Conservation (phyloP, 2,797 vertebrate genomes). For the Hypotaenidia okinawae region DNA sequence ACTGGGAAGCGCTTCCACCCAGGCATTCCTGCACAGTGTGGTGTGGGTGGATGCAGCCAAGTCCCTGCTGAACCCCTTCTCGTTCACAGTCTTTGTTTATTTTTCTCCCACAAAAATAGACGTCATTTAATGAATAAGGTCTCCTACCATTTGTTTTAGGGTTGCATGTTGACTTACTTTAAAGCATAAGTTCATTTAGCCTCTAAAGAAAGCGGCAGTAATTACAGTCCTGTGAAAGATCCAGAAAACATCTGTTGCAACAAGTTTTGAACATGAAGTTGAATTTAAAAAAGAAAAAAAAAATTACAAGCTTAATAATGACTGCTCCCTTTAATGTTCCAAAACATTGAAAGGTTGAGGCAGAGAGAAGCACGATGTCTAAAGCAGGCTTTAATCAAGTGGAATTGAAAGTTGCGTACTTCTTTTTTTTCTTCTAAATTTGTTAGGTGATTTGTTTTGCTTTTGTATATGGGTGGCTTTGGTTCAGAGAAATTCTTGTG, state of each 20-base stretch:
- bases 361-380: neutral
- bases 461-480: neutral
- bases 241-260: neutral
- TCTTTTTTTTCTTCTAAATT: neutral
- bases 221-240: neutral
- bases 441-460: neutral
- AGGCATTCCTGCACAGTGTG: neutral
- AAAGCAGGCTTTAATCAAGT: neutral
- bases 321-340: neutral
- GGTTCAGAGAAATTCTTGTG: neutral
- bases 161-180: neutral
- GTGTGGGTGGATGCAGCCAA: neutral
- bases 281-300: neutral
- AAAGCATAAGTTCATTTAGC: neutral
- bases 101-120: neutral
- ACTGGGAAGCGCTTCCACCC: neutral
- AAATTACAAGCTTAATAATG: neutral
- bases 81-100: neutral
- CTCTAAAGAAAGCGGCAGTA: neutral
- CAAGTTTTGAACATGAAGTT: neutral
- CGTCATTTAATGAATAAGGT: neutral
- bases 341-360: neutral
- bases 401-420: neutral
- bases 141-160: accelerated
- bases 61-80: neutral